A percentile compares a stretch with the other conserved stretches of the same genome.
Evolutionary conservation across 2,113 vertebrate species (phyloP).

Genomic region (Oncorhynchus nerka): DNA sequence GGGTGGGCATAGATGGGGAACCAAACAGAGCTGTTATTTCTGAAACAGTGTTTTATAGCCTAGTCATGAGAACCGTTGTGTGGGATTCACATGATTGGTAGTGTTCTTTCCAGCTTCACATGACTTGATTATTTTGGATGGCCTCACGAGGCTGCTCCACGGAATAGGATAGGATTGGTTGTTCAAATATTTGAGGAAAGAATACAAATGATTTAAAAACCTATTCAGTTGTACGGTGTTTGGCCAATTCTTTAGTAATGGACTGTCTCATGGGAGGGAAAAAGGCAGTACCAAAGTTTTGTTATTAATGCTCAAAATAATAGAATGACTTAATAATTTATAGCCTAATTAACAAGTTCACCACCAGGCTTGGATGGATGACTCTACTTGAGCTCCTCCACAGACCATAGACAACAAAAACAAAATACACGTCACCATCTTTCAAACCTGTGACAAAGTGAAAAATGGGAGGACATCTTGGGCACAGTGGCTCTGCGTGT

Average conservation of each 20-base stretch:
- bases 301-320: too few relatives aligned
- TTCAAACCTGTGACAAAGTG: slow-evolving; percentile 18
- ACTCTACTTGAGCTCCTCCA: background rate
- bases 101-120: slow-evolving; percentile 49
- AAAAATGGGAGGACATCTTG: slow-evolving; percentile 29
- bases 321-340: too few relatives aligned
- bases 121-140: slow-evolving; percentile 43
- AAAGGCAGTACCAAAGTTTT: too few relatives aligned
- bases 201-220: background rate
- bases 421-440: background rate
- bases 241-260: too few relatives aligned
- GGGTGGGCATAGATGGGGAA: background rate
- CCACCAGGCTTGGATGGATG: background rate
- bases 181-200: background rate
- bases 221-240: too few relatives aligned
- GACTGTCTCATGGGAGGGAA: too few relatives aligned
- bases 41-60: slow-evolving; percentile 33
- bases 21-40: slow-evolving; percentile 41
- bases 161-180: slow-evolving; percentile 17
- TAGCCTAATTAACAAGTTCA: background rate
- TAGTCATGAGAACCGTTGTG: slow-evolving; percentile 47
- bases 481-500: slow-evolving; percentile 43
- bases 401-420: background rate
- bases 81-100: slow-evolving; percentile 40
- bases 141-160: slow-evolving; percentile 4